Conservation (phyloP, 2,797 vertebrate genomes). For the Danio aesculapii region DNA sequence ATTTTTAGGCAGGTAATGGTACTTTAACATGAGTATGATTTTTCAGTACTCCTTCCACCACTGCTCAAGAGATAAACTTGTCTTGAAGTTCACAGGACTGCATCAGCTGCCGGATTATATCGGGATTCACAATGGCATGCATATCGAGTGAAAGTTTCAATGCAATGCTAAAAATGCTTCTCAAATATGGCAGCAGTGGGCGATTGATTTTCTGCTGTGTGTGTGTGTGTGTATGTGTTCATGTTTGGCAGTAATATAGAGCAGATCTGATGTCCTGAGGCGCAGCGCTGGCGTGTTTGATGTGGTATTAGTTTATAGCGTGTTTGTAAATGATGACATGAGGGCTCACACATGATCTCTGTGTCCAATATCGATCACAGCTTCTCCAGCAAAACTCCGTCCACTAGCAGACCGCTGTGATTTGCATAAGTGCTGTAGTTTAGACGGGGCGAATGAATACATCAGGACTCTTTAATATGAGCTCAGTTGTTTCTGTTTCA, state of each 20-base stretch:
- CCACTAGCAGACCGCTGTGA: conserved; percentile 6
- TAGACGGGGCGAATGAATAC: not conserved
- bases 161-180: not conserved
- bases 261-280: conserved; percentile 58
- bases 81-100: too few species aligned
- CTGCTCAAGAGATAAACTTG: too few species aligned
- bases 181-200: conserved; percentile 36
- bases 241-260: conserved; percentile 44
- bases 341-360: conserved; percentile 42
- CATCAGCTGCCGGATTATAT: too few species aligned
- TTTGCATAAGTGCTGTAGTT: conserved; percentile 11
- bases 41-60: too few species aligned
- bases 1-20: too few species aligned
- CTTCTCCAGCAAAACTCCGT: not conserved
- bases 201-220: conserved; percentile 53
- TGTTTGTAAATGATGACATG: conserved; percentile 58
- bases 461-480: not conserved
- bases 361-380: conserved; percentile 32
- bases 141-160: not conserved
- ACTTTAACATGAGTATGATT: too few species aligned
- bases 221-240: not conserved
- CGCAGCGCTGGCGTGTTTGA: conserved; percentile 46
- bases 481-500: not conserved
- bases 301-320: conserved; percentile 48
- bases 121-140: not conserved